These are phyloP conservation scores for Corythucha ciliata DNA, from an alignment of 2,888 invertebrate species.

Conservation along the genomic window DNA sequence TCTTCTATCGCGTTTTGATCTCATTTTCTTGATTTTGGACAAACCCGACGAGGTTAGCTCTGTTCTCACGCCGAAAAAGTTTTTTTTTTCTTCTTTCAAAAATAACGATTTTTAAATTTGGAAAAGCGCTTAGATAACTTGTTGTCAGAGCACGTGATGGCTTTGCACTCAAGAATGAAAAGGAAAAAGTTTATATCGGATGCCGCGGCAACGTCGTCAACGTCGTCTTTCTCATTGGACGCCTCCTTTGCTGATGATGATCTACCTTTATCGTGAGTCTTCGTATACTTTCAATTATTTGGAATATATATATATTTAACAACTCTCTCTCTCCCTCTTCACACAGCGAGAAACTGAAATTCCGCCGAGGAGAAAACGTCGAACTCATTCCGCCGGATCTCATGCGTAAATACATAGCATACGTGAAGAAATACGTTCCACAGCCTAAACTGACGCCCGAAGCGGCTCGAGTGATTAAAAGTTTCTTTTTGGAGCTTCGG, in stretches of 20 bases:
- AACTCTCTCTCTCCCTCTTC: conserved; percentile 35
- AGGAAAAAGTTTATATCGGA: conserved; percentile 9
- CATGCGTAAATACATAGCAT: conserved; percentile 83
- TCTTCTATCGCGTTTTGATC: conserved; percentile 81
- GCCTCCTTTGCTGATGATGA: background rate
- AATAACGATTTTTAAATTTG: background rate
- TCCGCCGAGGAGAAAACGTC: conserved; percentile 51
- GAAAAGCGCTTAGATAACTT: conserved; percentile 59
- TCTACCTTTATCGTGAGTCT: background rate
- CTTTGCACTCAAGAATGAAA: conserved; percentile 54
- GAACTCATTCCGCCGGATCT: conserved; percentile 65
- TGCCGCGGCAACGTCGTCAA: background rate
- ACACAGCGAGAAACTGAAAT: conserved; percentile 52
- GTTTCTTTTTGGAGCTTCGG: conserved; percentile 72
- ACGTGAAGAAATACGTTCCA: conserved; percentile 72
- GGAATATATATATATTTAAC: background rate
- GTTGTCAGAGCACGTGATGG: conserved; percentile 74
- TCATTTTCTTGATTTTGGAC: conserved; percentile 83
- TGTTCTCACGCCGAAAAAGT: background rate
- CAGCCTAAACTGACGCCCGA: conserved; percentile 64
- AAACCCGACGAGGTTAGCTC: conserved; percentile 66
- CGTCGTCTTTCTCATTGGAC: background rate
- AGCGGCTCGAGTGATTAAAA: conserved; percentile 60
- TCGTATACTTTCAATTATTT: background rate
- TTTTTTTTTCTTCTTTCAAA: conserved; percentile 2